Base-by-base conservation (phyloP, 2,113 vertebrate species). In the Saguinus midas region DNA sequence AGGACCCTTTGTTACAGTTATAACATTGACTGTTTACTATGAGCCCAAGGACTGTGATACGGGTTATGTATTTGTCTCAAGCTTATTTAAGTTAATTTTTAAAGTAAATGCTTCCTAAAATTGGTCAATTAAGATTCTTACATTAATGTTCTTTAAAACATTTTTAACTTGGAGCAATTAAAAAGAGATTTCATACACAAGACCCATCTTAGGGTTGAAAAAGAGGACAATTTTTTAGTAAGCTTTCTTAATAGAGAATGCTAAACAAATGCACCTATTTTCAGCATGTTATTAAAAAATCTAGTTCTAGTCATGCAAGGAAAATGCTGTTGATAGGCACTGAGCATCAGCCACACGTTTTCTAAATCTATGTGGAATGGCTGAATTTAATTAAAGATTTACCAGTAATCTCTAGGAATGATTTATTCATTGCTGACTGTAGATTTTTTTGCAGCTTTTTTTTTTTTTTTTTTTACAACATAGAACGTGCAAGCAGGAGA, bases 311-410 rank as follows among this genome's bases (percentile, higher is more conserved):
- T 57, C 72, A 13, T 64, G 6, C 21, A 80, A 27, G 70, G 68
- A 94, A 85, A 96, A 78, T 94, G 37, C 58, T 79, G 14, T 94
- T 87, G 43, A 55, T 79, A 91, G 83, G 58, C 37, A 58, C 27
- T 18, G 43, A 43, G 48, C 66, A 81, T 92, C 48, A 89, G n/a
- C 14, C 55, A 61, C 52, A 18, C 43, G 2, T 78, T 32, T 87
- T 66, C 86, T 80, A 64, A 29, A 50, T 94, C 75, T 94, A 91
- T 72, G 43, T 83, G 6, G 50, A 91, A 88, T 86, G n/a, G 6
- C 9, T 35, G 93, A 40, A 76, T 95, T 92, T 97, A 91, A 91
- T 93, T 80, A 85, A 90, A 87, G 80, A 66, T 66, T 96, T 96
- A 73, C 61, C 45, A 86, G 21, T 32, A 76, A 6, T 93, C 55